Evolutionary conservation across 2,888 invertebrate genomes (phyloP), one percentile per base, ranked within the genome.

Genomic region (Falcaria lacertinaria): DNA sequence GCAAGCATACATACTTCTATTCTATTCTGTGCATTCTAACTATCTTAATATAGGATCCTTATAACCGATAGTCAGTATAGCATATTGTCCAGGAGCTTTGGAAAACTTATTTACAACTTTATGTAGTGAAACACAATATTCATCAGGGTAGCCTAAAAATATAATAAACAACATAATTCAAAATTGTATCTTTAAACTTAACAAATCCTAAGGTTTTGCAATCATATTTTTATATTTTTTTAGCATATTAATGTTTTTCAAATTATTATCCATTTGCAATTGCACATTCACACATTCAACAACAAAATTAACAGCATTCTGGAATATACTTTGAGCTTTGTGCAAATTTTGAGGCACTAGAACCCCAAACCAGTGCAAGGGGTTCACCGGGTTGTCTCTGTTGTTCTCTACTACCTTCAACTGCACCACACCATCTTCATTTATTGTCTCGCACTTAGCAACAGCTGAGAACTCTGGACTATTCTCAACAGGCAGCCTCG

Each of bases 361-460:
- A 33, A 96, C 91, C 8, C 97, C 97, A 85, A 97, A 97, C 96
- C 96, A 97, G 52, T 92, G 93, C 22, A 97, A 72, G 0, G 97
- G 96, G 73, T 97, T 92, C 32, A 70, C 78, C 39, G 62, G 80
- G 38, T 72, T 65, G 14, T 74, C 72, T 13, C 64, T 57, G 43
- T 64, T 60, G 50, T 71, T 80, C 44, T 85, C 78, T 38, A 74
- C 46, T 2, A 83, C 60, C 52, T 76, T 76, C 76, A 61, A 84
- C 64, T 69, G 89, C 72, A 65, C 90, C 50, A 63, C 76, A 53
- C 86, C 81, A 62, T 81, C 78, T 40, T 84, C 85, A 28, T 85
- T 82, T n/a, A 72, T 62, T 4, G 66, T 67, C 50, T 81, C 69
- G 58, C 85, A 86, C 28, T 76, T 46, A 16, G 71, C 73, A 38